Percentiles rank a stretch among this genome's conserved stretches.
These are phyloP conservation scores for Otolemur garnettii DNA, from an alignment of 2,113 vertebrate genomes.

Conservation along the genomic window DNA sequence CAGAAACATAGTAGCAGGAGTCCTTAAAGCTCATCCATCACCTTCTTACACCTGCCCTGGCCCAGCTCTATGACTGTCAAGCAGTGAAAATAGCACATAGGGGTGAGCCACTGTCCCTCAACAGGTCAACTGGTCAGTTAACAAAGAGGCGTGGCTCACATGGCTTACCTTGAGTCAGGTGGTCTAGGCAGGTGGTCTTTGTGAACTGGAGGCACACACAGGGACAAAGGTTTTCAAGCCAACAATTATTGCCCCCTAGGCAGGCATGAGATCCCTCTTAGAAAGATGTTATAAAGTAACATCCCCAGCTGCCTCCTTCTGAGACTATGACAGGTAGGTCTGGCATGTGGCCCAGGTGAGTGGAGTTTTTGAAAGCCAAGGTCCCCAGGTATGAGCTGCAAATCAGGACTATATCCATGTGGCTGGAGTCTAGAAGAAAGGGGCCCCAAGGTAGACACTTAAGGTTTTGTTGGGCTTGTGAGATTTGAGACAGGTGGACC, in stretches of 20 bases:
- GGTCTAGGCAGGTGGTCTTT: background rate
- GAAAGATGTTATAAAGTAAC: background rate
- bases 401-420: background rate
- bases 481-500: background rate
- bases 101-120: background rate
- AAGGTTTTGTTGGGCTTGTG: background rate
- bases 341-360: background rate
- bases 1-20: background rate
- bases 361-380: background rate
- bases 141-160: background rate
- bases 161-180: background rate
- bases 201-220: background rate
- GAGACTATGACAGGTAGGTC: background rate
- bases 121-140: background rate
- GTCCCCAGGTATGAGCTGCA: background rate
- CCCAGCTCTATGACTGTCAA: background rate
- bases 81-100: background rate
- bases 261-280: background rate
- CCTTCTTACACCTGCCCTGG: background rate
- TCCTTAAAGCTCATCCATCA: background rate
- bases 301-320: background rate
- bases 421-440: background rate
- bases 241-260: background rate
- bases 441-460: background rate
- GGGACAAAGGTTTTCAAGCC: background rate